phyloP scores from a whole-genome alignment of 2,113 vertebrate genomes.

The Sula dactylatra region DNA sequence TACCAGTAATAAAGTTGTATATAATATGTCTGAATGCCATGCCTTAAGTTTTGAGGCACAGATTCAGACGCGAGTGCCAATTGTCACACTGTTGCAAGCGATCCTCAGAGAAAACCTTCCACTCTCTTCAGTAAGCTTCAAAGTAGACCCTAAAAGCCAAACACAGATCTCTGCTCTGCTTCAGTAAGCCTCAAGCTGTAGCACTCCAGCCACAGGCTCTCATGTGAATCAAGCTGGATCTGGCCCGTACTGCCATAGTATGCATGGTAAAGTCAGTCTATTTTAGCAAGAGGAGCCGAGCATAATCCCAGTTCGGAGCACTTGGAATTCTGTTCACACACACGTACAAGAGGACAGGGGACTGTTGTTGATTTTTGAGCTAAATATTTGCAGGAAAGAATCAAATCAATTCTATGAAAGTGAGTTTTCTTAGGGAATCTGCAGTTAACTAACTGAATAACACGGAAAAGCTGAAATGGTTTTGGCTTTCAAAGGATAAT shows the following conservation, averaged over 20 bases:
- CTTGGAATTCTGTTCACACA: not conserved
- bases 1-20: not conserved
- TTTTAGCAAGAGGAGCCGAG: not conserved
- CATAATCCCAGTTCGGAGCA: not conserved
- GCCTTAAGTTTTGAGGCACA: not conserved
- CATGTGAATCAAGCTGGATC: not conserved
- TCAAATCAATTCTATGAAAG: not conserved
- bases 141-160: not conserved
- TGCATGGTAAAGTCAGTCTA: accelerated
- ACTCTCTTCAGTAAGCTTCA: not conserved
- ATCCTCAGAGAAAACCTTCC: not conserved
- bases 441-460: not conserved
- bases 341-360: not conserved
- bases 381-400: not conserved
- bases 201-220: not conserved
- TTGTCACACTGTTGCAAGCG: too few species aligned
- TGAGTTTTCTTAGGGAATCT: not conserved
- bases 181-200: not conserved
- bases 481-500: not conserved
- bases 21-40: not conserved
- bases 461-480: not conserved
- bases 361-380: not conserved
- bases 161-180: not conserved
- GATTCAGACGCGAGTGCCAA: not conserved
- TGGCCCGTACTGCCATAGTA: not conserved